These are phyloP conservation scores for Epinephelus fuscoguttatus DNA, from an alignment of 2,113 vertebrate species.

Conservation along the genomic window DNA sequence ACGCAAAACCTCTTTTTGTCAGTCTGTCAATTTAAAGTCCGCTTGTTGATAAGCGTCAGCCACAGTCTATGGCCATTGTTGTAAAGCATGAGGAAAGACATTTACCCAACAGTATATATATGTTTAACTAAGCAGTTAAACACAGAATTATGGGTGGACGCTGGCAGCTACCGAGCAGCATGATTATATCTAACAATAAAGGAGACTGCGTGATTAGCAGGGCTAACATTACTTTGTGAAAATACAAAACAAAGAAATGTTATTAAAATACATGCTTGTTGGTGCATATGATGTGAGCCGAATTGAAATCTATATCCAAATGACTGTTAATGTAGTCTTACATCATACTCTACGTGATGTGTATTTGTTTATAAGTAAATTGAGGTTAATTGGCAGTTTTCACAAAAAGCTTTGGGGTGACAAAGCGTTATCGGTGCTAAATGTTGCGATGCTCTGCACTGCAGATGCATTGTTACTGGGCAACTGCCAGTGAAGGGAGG, in stretches of 20 bases:
- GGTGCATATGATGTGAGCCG: neutral
- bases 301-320: neutral
- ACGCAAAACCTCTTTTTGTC: neutral
- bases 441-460: constrained; percentile 70
- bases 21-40: neutral
- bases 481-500: constrained; percentile 61
- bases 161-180: too few relatives aligned
- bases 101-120: too few relatives aligned
- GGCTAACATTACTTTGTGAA: neutral
- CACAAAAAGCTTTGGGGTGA: neutral
- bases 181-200: neutral
- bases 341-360: rapidly evolving
- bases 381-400: neutral
- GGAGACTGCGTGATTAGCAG: neutral
- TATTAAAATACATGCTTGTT: neutral
- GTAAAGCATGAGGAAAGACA: neutral
- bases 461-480: constrained; percentile 78
- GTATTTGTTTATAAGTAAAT: neutral
- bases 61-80: neutral
- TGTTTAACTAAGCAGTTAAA: neutral
- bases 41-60: neutral
- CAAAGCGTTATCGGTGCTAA: constrained; percentile 4
- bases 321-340: neutral
- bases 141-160: neutral
- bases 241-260: neutral